Base-by-base conservation (phyloP, 2,888 invertebrate species). In the Spicauda simplicius region DNA sequence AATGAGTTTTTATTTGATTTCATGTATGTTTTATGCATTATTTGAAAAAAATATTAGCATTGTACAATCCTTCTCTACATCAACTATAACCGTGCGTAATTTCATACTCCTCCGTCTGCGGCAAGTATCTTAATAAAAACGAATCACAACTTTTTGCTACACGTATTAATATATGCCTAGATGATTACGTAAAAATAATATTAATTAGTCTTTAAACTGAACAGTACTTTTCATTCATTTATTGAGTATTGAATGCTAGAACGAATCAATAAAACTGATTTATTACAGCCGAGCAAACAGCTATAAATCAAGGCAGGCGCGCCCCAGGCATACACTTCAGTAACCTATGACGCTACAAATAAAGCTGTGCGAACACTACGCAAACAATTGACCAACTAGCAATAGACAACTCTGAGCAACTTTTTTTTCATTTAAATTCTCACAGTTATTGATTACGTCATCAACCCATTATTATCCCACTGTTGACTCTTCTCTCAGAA, bases 231-330 rank as follows among this genome's bases (percentile, higher is more conserved):
- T 30, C 16, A 6, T 20, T 52, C 33, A 60, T 50, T 33, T 52
- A 50, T 58, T 16, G 20, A 52, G 52, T 53, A 59, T 20, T 16
- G 30, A 74, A 76, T 74, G 72, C 73, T 76, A 76, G 77, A 79
- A 83, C 83, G 81, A 87, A 86, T 85, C 86, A 90, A 87, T 85
- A 82, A 72, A 80, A 78, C 78, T 86, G 85, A 88, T 90, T 87
- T 87, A 89, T 90, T 81, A 84, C 77, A 71, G 74, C 74, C 71
- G 75, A 74, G 75, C 81, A 87, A 88, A 88, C 82, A 87, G 78
- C 80, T 77, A 90, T 90, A 89, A 89, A 89, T 91, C 89, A 91
- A 77, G 71, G 69, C 69, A 63, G 70, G 66, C 74, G 70, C 64
- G 66, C 57, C 58, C 52, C 68, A 64, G 62, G 56, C 70, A 68